Conservation (phyloP, 1,140 invertebrate genomes). For the Paralvinella palmiformis region DNA sequence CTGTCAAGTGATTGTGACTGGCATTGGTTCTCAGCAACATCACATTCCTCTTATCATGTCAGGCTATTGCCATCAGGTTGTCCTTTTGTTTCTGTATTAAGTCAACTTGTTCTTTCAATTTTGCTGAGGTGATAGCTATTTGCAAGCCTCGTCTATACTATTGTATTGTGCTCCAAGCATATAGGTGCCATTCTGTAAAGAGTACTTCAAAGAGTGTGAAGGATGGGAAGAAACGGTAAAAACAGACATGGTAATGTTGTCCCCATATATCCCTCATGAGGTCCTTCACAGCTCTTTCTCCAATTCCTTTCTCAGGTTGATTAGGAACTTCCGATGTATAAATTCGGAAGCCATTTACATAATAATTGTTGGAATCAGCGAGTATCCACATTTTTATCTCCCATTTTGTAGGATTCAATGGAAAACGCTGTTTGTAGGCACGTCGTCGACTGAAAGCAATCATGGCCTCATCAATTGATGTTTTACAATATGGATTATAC, state of each 20-base stretch:
- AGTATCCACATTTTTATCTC: constrained; percentile 39
- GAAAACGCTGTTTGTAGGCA: constrained; percentile 28
- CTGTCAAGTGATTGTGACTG: too few relatives aligned
- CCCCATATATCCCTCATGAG: background rate
- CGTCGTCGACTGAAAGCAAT: constrained; percentile 10
- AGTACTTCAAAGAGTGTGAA: background rate
- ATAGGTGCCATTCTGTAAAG: background rate
- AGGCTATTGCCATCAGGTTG: too few relatives aligned
- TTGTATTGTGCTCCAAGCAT: background rate
- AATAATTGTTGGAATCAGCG: constrained; percentile 24
- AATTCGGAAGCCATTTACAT: background rate
- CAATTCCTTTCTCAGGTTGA: background rate
- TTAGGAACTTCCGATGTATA: background rate
- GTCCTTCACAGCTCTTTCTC: background rate
- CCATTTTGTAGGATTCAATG: constrained; percentile 38
- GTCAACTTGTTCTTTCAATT: too few relatives aligned
- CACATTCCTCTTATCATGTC: too few relatives aligned
- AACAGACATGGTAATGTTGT: background rate
- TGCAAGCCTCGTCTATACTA: too few relatives aligned
- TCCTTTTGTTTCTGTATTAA: too few relatives aligned
- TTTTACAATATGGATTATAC: constrained; percentile 5
- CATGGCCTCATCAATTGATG: constrained; percentile 17
- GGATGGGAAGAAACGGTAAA: background rate
- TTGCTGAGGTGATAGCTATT: too few relatives aligned
- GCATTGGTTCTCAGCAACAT: too few relatives aligned